Conservation (phyloP, 1,140 invertebrate species). For the Danaus melanippus region DNA sequence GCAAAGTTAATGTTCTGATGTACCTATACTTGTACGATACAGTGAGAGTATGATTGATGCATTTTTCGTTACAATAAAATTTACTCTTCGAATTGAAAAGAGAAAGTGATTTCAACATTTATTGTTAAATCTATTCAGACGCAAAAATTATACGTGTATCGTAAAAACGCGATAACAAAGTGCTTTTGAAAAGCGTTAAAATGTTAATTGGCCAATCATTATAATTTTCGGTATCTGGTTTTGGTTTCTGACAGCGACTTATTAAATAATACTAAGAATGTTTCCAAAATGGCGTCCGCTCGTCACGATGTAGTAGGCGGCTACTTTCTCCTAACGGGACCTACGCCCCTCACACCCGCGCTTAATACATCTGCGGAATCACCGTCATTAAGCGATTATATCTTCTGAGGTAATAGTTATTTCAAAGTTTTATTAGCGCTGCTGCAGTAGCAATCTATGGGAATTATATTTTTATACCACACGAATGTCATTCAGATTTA, state of each 20-base stretch:
- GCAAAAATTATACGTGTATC: too few relatives aligned
- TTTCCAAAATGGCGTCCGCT: constrained; percentile 32
- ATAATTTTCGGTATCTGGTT: not conserved
- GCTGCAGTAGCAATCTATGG: not conserved
- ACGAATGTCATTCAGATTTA: too few relatives aligned
- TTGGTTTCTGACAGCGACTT: not conserved
- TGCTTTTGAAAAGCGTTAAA: not conserved
- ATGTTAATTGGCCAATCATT: constrained; percentile 2
- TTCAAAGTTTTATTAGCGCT: constrained; percentile 22
- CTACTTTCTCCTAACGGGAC: constrained; percentile 70
- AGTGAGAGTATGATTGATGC: too few relatives aligned
- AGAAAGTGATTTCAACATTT: too few relatives aligned
- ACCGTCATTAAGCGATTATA: constrained; percentile 46
- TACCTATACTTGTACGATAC: too few relatives aligned
- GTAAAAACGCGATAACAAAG: not conserved
- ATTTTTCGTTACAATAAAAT: too few relatives aligned
- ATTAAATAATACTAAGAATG: constrained; percentile 7
- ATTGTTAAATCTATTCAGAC: too few relatives aligned
- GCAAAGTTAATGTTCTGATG: not conserved
- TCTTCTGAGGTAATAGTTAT: constrained; percentile 44
- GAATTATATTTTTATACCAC: too few relatives aligned
- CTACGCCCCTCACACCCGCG: constrained; percentile 26
- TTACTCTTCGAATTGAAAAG: too few relatives aligned
- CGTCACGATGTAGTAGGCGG: constrained; percentile 58
- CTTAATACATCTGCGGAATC: constrained; percentile 47